These are phyloP conservation scores for Drosophila sproati DNA, from an alignment of 1,140 invertebrate species.

Conservation along the genomic window DNA sequence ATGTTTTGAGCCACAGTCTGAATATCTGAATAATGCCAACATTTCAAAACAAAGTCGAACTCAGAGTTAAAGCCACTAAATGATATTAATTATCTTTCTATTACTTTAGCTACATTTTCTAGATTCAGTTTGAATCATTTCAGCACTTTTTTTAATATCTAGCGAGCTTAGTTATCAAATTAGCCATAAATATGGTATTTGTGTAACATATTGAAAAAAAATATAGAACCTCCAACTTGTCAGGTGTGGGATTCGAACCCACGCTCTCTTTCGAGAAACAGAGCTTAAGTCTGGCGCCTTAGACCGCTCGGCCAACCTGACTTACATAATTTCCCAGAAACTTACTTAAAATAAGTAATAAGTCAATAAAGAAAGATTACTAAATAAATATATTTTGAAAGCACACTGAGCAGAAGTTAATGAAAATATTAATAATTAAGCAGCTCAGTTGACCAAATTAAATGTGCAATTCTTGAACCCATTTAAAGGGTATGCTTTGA, in stretches of 20 bases:
- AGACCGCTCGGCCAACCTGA: conserved; percentile 1
- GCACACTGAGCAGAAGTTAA: not conserved
- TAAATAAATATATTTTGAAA: not conserved
- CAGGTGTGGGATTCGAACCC: conserved; percentile 1
- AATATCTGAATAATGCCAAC: no score
- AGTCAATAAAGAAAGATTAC: not conserved
- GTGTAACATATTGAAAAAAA: not conserved
- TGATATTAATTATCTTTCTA: no score
- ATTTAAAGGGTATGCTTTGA: no score
- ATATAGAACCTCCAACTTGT: not conserved
- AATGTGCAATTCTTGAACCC: not conserved
- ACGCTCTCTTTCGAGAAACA: conserved; percentile 2
- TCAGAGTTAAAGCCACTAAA: no score
- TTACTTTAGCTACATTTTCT: no score
- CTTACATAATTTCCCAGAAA: not conserved
- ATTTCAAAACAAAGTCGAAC: no score
- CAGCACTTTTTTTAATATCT: no score
- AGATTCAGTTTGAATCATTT: no score
- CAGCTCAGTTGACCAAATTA: not conserved
- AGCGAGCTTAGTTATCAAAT: no score
- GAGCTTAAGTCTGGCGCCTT: conserved; percentile 1
- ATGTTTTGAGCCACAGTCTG: no score
- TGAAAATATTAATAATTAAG: conserved; percentile 2
- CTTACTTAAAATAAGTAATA: not conserved
- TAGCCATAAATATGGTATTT: no score